Evolutionary conservation across 2,888 invertebrate genomes (phyloP).

Genomic region (Podotricha telesiphe): DNA sequence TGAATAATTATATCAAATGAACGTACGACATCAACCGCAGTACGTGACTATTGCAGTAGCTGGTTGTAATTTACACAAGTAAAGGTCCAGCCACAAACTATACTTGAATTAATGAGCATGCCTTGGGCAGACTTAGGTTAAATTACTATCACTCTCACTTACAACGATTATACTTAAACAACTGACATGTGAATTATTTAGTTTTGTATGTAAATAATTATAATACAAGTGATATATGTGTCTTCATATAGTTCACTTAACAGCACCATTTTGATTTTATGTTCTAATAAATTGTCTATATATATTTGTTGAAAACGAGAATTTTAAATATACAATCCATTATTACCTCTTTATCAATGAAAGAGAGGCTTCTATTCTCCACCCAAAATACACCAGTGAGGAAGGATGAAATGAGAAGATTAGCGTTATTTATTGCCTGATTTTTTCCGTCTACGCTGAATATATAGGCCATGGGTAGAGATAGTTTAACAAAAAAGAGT

Average conservation of each 20-base stretch:
- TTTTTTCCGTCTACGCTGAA: background rate
- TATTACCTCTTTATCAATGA: background rate
- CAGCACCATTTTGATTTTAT: too few species aligned
- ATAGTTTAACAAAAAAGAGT: too few species aligned
- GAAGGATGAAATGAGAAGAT: too few species aligned
- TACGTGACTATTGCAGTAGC: constrained; percentile 15
- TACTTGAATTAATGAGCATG: constrained; percentile 19
- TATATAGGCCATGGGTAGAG: too few species aligned
- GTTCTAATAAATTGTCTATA: too few species aligned
- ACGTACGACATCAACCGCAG: constrained; percentile 4
- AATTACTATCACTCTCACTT: background rate
- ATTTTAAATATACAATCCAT: background rate
- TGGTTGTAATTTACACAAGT: constrained; percentile 9
- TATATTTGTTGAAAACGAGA: too few species aligned
- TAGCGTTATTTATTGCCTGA: too few species aligned
- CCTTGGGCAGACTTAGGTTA: constrained; percentile 21
- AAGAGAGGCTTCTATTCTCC: background rate
- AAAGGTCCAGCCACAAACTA: constrained; percentile 20
- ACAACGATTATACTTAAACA: background rate
- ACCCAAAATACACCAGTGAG: background rate
- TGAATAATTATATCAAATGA: background rate
- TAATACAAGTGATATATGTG: background rate
- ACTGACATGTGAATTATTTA: background rate
- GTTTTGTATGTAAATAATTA: background rate
- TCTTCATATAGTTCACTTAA: too few species aligned